A percentile compares a stretch with the other conserved stretches of the same genome.
Evolutionary conservation across 2,797 vertebrate species (phyloP).

Genomic region (Sebastes elongatus): DNA sequence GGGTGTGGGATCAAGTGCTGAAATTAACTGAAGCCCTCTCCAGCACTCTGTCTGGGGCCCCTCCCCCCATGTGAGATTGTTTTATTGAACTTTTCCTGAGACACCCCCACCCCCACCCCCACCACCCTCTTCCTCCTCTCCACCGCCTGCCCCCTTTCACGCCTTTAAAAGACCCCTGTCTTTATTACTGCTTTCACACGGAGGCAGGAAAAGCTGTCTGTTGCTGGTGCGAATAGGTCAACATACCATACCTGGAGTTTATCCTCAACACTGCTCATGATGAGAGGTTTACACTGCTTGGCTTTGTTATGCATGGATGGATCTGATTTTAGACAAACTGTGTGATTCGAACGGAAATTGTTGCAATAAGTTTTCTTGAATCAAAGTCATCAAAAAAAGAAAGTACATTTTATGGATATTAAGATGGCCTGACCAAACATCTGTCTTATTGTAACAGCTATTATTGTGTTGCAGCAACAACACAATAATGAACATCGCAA

Average conservation of each 20-base stretch:
- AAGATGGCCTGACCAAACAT: too few relatives aligned
- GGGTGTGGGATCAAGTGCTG: constrained; percentile 80
- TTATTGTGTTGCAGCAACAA: too few relatives aligned
- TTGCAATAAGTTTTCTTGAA: background rate
- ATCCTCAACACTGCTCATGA: background rate
- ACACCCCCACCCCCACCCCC: background rate
- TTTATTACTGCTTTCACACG: constrained; percentile 58
- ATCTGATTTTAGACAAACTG: background rate
- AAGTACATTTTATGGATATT: background rate
- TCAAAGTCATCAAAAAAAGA: background rate
- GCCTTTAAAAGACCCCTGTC: constrained; percentile 46
- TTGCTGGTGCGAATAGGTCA: constrained; percentile 19
- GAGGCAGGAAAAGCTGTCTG: constrained; percentile 15
- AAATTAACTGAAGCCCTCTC: constrained; percentile 79
- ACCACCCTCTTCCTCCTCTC: constrained; percentile 19
- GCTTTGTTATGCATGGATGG: background rate
- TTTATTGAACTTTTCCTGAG: constrained; percentile 76
- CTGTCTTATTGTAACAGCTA: too few relatives aligned
- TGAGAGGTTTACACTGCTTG: background rate
- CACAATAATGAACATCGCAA: background rate
- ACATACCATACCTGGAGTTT: constrained; percentile 3
- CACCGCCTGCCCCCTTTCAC: constrained; percentile 41
- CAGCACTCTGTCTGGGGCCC: constrained; percentile 49
- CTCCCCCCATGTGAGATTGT: constrained; percentile 54
- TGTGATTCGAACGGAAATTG: background rate